Conservation (phyloP, 2,797 vertebrate genomes). For the Macropus fuliginosus region DNA sequence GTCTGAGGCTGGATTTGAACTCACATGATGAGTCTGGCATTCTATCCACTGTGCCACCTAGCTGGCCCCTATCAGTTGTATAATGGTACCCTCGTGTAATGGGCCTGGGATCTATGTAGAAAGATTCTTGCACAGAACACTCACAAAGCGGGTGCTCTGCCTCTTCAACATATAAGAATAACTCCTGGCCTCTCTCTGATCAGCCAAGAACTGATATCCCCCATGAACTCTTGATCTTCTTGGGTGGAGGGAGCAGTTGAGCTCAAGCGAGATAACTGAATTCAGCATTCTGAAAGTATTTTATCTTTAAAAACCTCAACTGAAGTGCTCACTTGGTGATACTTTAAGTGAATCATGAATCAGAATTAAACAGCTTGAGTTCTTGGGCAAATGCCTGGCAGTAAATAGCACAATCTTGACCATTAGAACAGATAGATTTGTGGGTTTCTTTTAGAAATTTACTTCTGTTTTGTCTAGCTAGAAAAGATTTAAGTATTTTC, state of each 20-base stretch:
- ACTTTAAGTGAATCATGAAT: conserved; percentile 25
- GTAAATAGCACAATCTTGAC: conserved; percentile 56
- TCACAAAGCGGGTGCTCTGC: background rate
- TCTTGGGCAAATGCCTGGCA: conserved; percentile 40
- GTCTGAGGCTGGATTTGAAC: background rate
- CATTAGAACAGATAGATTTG: conserved; percentile 25
- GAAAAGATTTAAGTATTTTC: conserved; percentile 48
- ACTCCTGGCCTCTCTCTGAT: background rate
- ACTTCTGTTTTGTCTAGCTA: conserved; percentile 64
- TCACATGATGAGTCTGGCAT: background rate
- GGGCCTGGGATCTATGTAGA: background rate
- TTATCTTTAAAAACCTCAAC: background rate
- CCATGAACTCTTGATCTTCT: background rate
- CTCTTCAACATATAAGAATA: background rate
- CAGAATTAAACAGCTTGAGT: conserved; percentile 45
- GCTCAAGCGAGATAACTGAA: background rate
- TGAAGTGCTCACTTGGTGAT: conserved; percentile 16
- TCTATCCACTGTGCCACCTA: background rate
- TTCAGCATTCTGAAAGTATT: background rate
- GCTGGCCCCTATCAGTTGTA: background rate
- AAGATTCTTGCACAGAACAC: background rate
- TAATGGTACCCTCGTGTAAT: background rate
- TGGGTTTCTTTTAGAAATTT: conserved; percentile 59
- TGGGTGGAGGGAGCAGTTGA: background rate
- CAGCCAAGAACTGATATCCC: background rate